Base-by-base conservation (phyloP, 2,888 invertebrate genomes). In the Panzeria rudis region DNA sequence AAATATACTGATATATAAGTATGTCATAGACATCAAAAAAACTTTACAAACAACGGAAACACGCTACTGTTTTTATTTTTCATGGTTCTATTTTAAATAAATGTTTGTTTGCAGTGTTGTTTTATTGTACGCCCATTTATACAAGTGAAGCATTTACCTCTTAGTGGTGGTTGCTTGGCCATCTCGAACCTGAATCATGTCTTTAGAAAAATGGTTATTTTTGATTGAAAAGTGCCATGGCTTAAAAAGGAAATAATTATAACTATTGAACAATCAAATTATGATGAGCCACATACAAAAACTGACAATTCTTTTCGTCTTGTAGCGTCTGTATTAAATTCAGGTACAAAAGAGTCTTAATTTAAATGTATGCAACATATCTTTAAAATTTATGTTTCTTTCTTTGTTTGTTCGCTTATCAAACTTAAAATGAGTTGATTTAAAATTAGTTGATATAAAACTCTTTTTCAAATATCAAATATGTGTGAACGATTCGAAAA, bases 191-290 rank as follows among this genome's bases (percentile, higher is more conserved):
- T 62, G 20, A 68, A 50, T 56, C 54, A 47, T 61, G 25, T 59
- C 1, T 73, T 20, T 50, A 38, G 1, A 9, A 29, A 62, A 50
- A 61, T 75, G 44, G 54, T 69, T 23, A 29, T 52, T 32, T 23
- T 38, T 47, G 59, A 54, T 73, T 77, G 47, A 62, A 59, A 72
- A 56, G 66, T 68, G 25, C 47, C 69, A 76, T 61, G 54, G 23
- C 25, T 41, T 6, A 44, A 62, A 89, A 90, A 90, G 91, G 91
- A 92, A 92, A 92, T 92, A 92, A 91, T 92, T 91, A 92, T 90
- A 91, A 90, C 91, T 92, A 91, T 91, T 78, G 90, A 61, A 52
- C 47, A 59, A 68, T 72, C 64, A 56, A 77, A 64, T 56, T 76
- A 71, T 82, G 47, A 71, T 64, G 44, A 76, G 68, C 52, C 15